A percentile compares a stretch with the other conserved stretches of the same genome.
phyloP scores from a whole-genome alignment of 2,888 invertebrate species.

The Tigriopus californicus region DNA sequence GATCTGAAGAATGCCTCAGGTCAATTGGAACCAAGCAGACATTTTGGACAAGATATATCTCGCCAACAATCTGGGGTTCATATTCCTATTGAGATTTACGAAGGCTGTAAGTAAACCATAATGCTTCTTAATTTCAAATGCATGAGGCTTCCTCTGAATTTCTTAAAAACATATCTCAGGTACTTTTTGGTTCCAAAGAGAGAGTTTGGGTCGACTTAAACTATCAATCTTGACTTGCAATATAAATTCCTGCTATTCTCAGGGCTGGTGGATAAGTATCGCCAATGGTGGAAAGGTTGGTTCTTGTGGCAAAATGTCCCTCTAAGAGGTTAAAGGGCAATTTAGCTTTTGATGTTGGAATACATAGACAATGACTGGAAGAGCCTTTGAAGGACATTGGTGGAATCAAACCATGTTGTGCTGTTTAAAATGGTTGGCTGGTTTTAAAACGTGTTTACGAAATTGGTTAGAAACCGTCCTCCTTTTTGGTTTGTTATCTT shows the following conservation, averaged over 20 bases:
- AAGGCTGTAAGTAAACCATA: constrained; percentile 31
- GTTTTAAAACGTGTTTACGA: too few species aligned
- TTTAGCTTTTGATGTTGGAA: background rate
- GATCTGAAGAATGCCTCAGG: constrained; percentile 21
- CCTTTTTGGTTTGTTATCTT: too few species aligned
- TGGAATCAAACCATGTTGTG: too few species aligned
- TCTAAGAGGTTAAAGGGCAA: too few species aligned
- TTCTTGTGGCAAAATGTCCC: constrained; percentile 5
- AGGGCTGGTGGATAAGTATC: background rate
- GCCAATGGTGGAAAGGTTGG: background rate
- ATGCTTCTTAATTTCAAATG: too few species aligned
- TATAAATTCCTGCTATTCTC: background rate
- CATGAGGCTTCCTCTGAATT: too few species aligned
- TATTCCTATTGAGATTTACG: constrained; percentile 32
- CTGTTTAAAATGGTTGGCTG: too few species aligned
- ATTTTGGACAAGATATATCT: constrained; percentile 25
- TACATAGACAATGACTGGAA: background rate
- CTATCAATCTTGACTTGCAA: background rate
- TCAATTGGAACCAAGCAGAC: constrained; percentile 21
- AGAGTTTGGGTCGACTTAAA: too few species aligned
- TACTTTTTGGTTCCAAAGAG: too few species aligned
- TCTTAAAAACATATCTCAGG: background rate
- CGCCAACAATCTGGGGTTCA: constrained; percentile 28
- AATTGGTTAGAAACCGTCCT: too few species aligned
- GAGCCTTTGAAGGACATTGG: background rate